A percentile compares a stretch with the other conserved stretches of the same genome.
phyloP scores from a whole-genome alignment of 2,113 vertebrate species.

The Electrona antarctica region DNA sequence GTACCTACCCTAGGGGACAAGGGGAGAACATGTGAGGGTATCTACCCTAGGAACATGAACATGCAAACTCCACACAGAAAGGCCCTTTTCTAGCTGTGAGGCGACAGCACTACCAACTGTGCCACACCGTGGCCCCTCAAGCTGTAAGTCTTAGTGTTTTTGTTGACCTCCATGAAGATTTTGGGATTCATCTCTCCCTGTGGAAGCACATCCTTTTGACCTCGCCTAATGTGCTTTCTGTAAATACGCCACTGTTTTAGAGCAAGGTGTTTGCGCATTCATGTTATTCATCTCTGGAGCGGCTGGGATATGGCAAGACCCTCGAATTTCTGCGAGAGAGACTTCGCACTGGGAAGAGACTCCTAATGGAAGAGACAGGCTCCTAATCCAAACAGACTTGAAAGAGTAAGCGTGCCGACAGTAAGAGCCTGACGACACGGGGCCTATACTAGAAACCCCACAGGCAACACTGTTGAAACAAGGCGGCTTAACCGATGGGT shows the following conservation, averaged over 20 bases:
- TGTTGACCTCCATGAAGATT: slow-evolving; percentile 48
- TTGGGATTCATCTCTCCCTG: slow-evolving; percentile 32
- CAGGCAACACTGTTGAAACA: slow-evolving; percentile 21
- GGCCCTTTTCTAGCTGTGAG: too few species aligned
- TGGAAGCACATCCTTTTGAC: slow-evolving; percentile 56
- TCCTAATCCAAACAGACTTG: slow-evolving; percentile 44
- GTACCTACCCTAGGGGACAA: too few species aligned
- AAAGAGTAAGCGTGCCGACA: slow-evolving; percentile 52
- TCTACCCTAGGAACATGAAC: too few species aligned
- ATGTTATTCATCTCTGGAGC: slow-evolving; percentile 67
- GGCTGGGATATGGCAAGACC: slow-evolving; percentile 52
- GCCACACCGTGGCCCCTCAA: too few species aligned
- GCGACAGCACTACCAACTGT: too few species aligned
- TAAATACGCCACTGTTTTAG: slow-evolving; percentile 14
- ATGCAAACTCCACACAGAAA: too few species aligned
- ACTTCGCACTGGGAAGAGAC: slow-evolving; percentile 43
- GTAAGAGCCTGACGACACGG: slow-evolving; percentile 28
- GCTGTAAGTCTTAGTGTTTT: slow-evolving; percentile 41
- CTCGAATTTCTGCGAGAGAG: slow-evolving; percentile 34
- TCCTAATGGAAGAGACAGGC: slow-evolving; percentile 32
- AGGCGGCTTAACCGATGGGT: background rate
- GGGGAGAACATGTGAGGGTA: too few species aligned
- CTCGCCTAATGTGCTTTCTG: slow-evolving; percentile 56
- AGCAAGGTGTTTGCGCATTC: slow-evolving; percentile 56
- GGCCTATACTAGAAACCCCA: slow-evolving; percentile 31